Evolutionary conservation across 1,140 invertebrate genomes (phyloP), one percentile per base, ranked within the genome.

Genomic region (Hylaeus anthracinus): DNA sequence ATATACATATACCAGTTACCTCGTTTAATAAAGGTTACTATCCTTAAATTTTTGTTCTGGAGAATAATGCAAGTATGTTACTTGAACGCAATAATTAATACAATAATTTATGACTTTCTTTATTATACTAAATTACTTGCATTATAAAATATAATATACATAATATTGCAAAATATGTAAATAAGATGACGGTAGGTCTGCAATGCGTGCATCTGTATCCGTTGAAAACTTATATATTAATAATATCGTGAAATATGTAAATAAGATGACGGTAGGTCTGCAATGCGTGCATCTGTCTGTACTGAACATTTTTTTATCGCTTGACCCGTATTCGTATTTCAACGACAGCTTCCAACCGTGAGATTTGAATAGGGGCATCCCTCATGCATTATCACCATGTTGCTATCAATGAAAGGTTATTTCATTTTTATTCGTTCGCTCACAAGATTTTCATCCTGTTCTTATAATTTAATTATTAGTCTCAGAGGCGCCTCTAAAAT

Each of bases 311-410:
- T 56, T 48, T 48, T 77, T 77, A 77, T 72, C 71, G 5, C 39
- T 9, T 8, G 41, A n/a, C 77, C 77, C 77, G 77, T 73, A 79
- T 79, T 58, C 5, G 4, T 56, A 15, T 45, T 37, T 1, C 12
- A 14, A 37, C 41, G 26, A 43, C 67, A 64, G 14, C 37, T 71
- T 60, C n/a, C 45, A 1, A 51, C 26, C 15, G 5, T 53, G 43
- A 2, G 15, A 43, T 69, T 60, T 8, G 76, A 58, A 79, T 79
- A 79, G 61, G 77, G 77, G 77, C 63, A 51, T 53, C 43, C 70
- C 5, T 5, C 53, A 66, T 48, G 3, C 51, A 12, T 15, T 10
- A 8, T 8, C 12, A 39, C 45, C 51, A n/a, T 14, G 8, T 26
- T 9, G 8, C 37, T 51, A 51, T 67, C 45, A 5, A 51, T 45